phyloP scores from a whole-genome alignment of 1,140 invertebrate species.

The Chionoecetes opilio region DNA sequence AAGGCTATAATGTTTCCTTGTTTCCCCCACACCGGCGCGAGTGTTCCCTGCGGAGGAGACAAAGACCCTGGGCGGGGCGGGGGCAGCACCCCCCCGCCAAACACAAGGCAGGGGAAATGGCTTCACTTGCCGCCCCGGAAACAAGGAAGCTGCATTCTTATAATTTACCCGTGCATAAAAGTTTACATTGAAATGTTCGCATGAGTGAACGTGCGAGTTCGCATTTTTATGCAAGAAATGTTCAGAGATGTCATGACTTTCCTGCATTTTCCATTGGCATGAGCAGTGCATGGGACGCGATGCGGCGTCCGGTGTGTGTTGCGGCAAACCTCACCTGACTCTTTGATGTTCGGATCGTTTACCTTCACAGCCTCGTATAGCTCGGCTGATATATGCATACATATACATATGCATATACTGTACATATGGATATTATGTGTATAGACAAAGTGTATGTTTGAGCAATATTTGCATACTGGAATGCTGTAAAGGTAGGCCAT shows the following conservation, averaged over 20 bases:
- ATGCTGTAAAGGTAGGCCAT: slow-evolving; percentile 2
- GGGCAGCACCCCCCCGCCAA: not conserved
- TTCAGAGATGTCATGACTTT: slow-evolving; percentile 21
- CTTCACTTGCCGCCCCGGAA: not conserved
- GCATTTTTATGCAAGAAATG: slow-evolving; percentile 10
- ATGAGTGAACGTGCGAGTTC: slow-evolving; percentile 27
- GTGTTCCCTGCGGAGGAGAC: not conserved
- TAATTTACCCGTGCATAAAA: slow-evolving; percentile 11
- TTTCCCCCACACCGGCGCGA: not conserved
- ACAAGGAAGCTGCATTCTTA: not conserved
- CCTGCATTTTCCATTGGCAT: slow-evolving; percentile 28
- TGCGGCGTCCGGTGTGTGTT: slow-evolving; percentile 23
- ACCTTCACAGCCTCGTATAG: not conserved
- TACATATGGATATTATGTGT: slow-evolving; percentile 29
- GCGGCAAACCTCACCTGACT: slow-evolving; percentile 5
- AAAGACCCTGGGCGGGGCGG: not conserved
- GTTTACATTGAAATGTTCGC: slow-evolving; percentile 29
- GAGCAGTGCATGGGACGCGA: slow-evolving; percentile 23
- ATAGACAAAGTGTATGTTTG: slow-evolving; percentile 9
- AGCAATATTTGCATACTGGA: not conserved
- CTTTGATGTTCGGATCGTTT: slow-evolving; percentile 10
- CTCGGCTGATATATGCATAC: not conserved
- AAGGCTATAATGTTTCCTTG: not conserved
- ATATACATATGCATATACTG: slow-evolving; percentile 38
- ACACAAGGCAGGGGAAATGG: not conserved